These are phyloP conservation scores for Halcyon smyrnensis DNA, from an alignment of 2,797 vertebrate species.

Conservation along the genomic window DNA sequence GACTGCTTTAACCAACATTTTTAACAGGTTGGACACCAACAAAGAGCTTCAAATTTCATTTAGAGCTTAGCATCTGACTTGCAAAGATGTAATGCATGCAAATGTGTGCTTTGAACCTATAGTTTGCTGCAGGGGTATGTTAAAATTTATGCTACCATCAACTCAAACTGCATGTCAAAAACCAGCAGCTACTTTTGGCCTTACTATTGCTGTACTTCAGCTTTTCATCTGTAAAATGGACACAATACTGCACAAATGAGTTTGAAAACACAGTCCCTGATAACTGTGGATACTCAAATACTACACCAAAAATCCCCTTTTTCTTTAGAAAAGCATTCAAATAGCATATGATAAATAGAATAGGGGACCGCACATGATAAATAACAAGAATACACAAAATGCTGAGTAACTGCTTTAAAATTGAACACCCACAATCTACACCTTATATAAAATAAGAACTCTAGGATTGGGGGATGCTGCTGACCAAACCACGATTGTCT, in stretches of 20 bases:
- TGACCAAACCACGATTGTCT: background rate
- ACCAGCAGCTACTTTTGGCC: background rate
- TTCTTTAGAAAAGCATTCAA: background rate
- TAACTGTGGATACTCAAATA: background rate
- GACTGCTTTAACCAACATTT: background rate
- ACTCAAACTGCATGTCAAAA: background rate
- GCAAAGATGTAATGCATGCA: background rate
- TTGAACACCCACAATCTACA: background rate
- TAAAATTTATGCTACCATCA: background rate
- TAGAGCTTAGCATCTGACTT: background rate
- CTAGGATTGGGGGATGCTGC: background rate
- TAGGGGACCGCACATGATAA: background rate
- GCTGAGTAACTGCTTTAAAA: background rate
- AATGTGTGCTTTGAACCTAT: background rate
- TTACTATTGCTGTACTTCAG: background rate
- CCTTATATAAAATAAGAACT: background rate
- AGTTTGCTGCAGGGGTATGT: background rate
- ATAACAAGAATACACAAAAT: background rate
- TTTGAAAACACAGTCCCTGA: background rate
- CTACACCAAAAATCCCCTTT: background rate
- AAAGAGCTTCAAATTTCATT: background rate
- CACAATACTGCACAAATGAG: background rate
- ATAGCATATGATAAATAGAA: background rate
- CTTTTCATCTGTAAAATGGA: background rate
- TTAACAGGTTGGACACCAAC: accelerated